Conservation (phyloP, 53 echinoderm and acorn worm species). For the Arbacia lixula region DNA sequence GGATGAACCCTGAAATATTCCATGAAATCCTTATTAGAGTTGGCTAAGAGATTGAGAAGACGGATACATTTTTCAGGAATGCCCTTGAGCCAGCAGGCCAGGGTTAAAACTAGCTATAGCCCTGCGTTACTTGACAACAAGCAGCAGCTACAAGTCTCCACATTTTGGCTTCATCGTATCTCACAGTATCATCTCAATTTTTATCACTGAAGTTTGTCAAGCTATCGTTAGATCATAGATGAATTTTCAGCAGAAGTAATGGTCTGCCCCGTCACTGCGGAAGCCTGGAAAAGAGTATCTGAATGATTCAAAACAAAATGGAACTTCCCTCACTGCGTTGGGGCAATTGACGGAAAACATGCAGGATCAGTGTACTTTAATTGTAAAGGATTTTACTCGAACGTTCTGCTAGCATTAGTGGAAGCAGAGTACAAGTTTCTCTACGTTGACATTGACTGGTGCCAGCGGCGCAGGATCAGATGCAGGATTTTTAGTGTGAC, state of each 20-base stretch:
- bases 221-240: background rate
- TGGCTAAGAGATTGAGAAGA: no score
- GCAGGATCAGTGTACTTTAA: slow-evolving; percentile 8
- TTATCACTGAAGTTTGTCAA: slow-evolving; percentile 47
- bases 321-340: slow-evolving; percentile 28
- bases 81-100: no score
- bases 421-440: slow-evolving; percentile 40
- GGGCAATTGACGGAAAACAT: slow-evolving; percentile 18
- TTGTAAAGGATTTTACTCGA: slow-evolving; percentile 19
- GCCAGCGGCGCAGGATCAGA: slow-evolving; percentile 27
- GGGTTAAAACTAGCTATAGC: no score
- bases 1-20: no score
- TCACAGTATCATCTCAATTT: background rate
- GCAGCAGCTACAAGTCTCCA: no score
- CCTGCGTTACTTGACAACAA: no score
- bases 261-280: slow-evolving; percentile 10
- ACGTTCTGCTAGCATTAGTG: slow-evolving; percentile 29
- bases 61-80: no score
- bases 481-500: no score
- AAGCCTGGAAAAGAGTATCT: slow-evolving; percentile 44
- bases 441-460: slow-evolving; percentile 31
- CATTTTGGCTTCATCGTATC: no score
- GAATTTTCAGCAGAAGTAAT: slow-evolving; percentile 4
- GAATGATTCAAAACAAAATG: slow-evolving; percentile 8
- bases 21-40: no score